Evolutionary conservation across 2,888 invertebrate genomes (phyloP), one percentile per base, ranked within the genome.

Genomic region (Cataglyphis rosenhaueri): DNA sequence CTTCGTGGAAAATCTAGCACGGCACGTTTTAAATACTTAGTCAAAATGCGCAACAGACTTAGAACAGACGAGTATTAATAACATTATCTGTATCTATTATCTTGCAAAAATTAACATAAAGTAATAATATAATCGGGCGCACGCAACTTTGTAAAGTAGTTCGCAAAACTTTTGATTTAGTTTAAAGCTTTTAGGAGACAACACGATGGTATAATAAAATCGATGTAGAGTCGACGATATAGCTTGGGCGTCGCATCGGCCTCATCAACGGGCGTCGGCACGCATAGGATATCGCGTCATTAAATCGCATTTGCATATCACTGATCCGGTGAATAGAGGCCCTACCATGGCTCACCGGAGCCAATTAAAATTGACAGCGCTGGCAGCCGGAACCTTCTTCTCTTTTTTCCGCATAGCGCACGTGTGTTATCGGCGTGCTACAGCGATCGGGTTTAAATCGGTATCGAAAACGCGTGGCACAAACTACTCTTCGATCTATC

Each of bases 291-390:
- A 92, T 91, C 92, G 91, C 92, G 88, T 93, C 93, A 93, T 93
- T 93, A 92, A 93, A 93, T 93, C 92, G 91, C 92, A 93, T 92
- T 93, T 93, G 92, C 92, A 93, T 93, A 93, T 92, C 91, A 90
- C 87, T 89, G 91, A 92, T 92, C 92, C 92, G 89, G 87, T 91
- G 92, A 92, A 92, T 92, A 89, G 91, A 88, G 90, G 87, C 84
- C 84, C 91, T 87, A 87, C 89, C 89, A 92, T 88, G 92, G 88
- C 88, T 90, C 91, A 89, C 89, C 90, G 92, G 89, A 92, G 92
- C 90, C 92, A 93, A 93, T 93, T 92, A 93, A 92, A 93, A 92
- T 91, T 91, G 91, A 93, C 91, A 92, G 90, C 87, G 84, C 87
- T 83, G 87, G 83, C 84, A 85, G 87, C 85, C 87, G 89, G 86